phyloP scores from a whole-genome alignment of 2,797 vertebrate species.

The Neopelma chrysocephalum region DNA sequence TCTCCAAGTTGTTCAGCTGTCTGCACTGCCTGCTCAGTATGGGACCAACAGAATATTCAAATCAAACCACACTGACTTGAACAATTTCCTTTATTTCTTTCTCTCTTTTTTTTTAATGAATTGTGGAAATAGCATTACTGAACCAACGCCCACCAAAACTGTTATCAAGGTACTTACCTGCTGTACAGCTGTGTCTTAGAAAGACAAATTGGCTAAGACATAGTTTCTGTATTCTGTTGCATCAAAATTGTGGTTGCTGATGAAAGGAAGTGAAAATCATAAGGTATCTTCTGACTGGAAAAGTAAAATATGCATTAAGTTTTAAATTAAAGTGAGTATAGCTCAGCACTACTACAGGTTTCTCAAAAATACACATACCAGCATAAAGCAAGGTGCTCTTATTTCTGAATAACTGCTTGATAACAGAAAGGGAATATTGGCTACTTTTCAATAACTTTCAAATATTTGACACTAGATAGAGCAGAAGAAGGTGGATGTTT shows the following conservation, averaged over 20 bases:
- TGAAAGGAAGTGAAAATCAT: not conserved
- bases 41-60: constrained; percentile 31
- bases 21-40: constrained; percentile 22
- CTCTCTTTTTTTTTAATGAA: not conserved
- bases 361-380: not conserved
- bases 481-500: not conserved
- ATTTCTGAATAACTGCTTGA: not conserved
- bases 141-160: constrained; percentile 2
- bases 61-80: constrained; percentile 31
- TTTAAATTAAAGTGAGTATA: not conserved
- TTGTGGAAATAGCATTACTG: not conserved
- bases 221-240: not conserved
- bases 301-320: not conserved
- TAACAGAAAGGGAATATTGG: not conserved
- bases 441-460: not conserved
- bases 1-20: not conserved
- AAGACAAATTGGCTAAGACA: not conserved
- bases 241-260: not conserved
- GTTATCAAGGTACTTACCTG: constrained; percentile 37
- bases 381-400: not conserved
- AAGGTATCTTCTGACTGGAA: constrained; percentile 14
- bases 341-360: not conserved
- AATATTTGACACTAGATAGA: not conserved
- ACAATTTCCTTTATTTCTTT: not conserved
- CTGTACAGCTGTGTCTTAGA: not conserved